Evolutionary conservation across 2,797 vertebrate species (phyloP).

Genomic region (Notolepis coatsorum): DNA sequence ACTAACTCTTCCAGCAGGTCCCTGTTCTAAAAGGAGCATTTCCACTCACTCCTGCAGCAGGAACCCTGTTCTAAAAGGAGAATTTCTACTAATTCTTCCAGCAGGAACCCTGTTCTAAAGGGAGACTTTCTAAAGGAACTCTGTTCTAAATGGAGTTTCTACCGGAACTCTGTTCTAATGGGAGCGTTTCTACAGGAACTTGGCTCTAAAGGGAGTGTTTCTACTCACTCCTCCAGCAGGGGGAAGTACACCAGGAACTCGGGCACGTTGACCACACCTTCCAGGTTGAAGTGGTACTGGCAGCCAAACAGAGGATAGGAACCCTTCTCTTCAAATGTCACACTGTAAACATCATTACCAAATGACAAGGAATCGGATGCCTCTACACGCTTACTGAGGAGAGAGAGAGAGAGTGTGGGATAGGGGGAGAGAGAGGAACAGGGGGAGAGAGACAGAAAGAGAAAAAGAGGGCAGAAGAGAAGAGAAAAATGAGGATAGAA

Average conservation of each 20-base stretch:
- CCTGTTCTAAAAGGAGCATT: too few relatives aligned
- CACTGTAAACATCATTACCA: conserved; percentile 93
- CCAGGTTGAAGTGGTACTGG: conserved; percentile 95
- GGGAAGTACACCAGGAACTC: conserved; percentile 99
- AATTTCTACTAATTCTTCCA: too few relatives aligned
- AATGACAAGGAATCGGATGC: conserved; percentile 89
- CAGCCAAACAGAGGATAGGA: conserved; percentile 93
- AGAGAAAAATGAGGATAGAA: neutral
- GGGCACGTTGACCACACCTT: conserved; percentile 94
- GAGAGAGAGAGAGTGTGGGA: too few relatives aligned
- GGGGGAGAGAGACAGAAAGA: too few relatives aligned
- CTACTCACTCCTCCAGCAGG: conserved; percentile 91
- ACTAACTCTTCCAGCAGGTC: too few relatives aligned
- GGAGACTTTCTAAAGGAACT: too few relatives aligned
- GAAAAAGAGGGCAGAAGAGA: neutral
- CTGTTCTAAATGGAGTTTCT: neutral
- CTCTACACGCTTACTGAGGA: conserved; percentile 86
- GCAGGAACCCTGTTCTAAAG: too few relatives aligned
- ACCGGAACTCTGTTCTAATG: neutral
- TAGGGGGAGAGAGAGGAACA: too few relatives aligned
- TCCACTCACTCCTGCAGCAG: too few relatives aligned
- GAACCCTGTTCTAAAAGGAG: too few relatives aligned
- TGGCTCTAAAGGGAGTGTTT: neutral
- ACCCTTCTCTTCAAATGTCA: conserved; percentile 91
- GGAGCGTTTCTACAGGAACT: neutral